Conservation (phyloP, 1,140 invertebrate species). For the Heliconius hewitsoni region DNA sequence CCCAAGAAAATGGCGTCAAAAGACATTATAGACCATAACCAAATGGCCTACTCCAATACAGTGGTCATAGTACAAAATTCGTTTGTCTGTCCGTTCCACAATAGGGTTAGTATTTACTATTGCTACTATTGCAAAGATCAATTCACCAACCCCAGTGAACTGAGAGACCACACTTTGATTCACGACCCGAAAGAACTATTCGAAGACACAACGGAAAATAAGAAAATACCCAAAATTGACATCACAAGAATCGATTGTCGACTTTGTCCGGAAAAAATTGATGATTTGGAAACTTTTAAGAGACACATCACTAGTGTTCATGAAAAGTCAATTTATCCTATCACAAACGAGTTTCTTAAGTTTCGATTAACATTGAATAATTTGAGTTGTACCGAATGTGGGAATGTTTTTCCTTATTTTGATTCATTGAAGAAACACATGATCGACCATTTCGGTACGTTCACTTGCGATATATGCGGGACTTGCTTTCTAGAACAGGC, state of each 20-base stretch:
- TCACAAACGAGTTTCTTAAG: conserved; percentile 49
- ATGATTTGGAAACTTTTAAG: conserved; percentile 58
- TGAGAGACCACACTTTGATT: conserved; percentile 64
- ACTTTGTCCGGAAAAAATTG: conserved; percentile 63
- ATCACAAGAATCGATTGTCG: conserved; percentile 70
- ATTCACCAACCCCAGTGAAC: conserved; percentile 62
- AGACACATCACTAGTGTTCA: conserved; percentile 56
- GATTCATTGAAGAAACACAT: conserved; percentile 70
- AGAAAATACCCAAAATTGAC: conserved; percentile 72
- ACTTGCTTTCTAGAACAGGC: conserved; percentile 64
- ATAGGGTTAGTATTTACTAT: conserved; percentile 66
- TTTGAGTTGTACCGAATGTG: conserved; percentile 51
- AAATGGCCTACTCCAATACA: conserved; percentile 59
- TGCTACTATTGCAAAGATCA: conserved; percentile 71
- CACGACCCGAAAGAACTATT: conserved; percentile 63
- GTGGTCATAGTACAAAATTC: conserved; percentile 61
- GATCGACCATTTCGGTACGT: conserved; percentile 69
- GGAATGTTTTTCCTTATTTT: conserved; percentile 57
- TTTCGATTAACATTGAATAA: conserved; percentile 45
- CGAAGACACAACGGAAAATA: conserved; percentile 61
- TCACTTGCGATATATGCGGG: conserved; percentile 70
- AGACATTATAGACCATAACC: conserved; percentile 50
- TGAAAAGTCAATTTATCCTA: conserved; percentile 37
- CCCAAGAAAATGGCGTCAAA: conserved; percentile 21
- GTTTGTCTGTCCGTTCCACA: conserved; percentile 67